Evolutionary conservation across 2,888 invertebrate species (phyloP).

Genomic region (Tachina grossa): DNA sequence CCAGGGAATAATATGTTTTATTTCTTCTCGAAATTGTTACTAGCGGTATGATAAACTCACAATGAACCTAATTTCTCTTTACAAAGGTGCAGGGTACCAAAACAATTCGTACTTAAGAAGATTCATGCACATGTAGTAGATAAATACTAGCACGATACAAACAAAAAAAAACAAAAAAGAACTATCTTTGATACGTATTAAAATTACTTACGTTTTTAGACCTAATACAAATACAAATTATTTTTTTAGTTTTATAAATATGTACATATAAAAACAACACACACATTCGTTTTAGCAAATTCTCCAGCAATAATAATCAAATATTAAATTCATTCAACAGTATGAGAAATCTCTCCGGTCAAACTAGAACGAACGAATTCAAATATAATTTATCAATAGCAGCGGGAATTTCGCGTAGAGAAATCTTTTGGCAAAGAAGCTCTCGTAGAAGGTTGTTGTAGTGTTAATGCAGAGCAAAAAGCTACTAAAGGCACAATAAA

Average conservation of each 20-base stretch:
- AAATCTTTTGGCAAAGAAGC: constrained; percentile 14
- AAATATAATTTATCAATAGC: constrained; percentile 19
- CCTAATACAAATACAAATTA: neutral
- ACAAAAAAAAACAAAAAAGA: neutral
- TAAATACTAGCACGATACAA: constrained; percentile 10
- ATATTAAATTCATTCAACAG: constrained; percentile 18
- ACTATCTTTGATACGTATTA: constrained; percentile 20
- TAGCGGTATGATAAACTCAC: neutral
- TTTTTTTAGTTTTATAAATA: constrained; percentile 11
- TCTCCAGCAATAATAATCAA: constrained; percentile 16
- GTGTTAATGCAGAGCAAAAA: neutral
- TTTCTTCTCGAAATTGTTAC: neutral
- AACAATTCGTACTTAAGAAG: neutral
- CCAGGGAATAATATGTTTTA: neutral
- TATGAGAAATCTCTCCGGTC: constrained; percentile 35
- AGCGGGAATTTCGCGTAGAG: neutral
- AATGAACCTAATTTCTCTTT: neutral
- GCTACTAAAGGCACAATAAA: neutral
- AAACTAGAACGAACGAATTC: constrained; percentile 40
- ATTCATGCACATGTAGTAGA: neutral
- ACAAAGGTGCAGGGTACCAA: neutral
- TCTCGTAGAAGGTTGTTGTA: neutral
- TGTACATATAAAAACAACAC: neutral
- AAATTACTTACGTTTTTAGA: constrained; percentile 9
- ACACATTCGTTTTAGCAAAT: constrained; percentile 20